Base-by-base conservation (phyloP, 1,140 invertebrate species). In the Sarcophaga peregrina region DNA sequence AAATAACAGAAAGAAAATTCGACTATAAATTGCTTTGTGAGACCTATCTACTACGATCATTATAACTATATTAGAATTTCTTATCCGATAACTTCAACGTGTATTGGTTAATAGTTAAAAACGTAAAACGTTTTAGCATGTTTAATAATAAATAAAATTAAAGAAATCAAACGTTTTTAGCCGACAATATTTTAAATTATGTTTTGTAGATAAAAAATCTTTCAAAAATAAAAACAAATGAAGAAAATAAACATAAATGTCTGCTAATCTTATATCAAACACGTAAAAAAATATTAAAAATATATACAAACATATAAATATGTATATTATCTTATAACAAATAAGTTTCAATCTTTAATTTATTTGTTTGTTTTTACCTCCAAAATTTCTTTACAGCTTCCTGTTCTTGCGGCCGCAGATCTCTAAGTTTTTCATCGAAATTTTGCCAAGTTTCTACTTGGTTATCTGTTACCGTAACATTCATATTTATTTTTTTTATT, bases 301-400 rank as follows among this genome's bases (percentile, higher is more conserved):
- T 25, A 8, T 68, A 68, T 68, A 68, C 17, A 68, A 15, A 68
- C 20, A 52, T 58, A 20, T 20, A 9, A 25, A 20, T 25, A 68
- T 68, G 2, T 58, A 37, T 37, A 25, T 68, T 25, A 8, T 68
- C 10, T 68, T 68, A 20, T 68, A 68, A 68, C 25, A 74, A 37
- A 75, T n/a, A 75, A 46, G 4, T 37, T 37, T 25, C 5, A 25
- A 13, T 15, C 7, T 75, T 11, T 50, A 6, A 9, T 52, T 52
- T 20, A 76, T 54, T 10, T 76, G 5, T 62, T 7, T 6, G 46
- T 45, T 48, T 73, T 58, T 82, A 89, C 88, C 88, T 89, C 88
- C 88, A 89, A 85, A 89, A 89, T 47, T 86, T 87, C 78, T 86
- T 87, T 74, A 89, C 88, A 50, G 88, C 88, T 86, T 89, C 88